Conservation (phyloP, 2,888 invertebrate genomes). For the Alloplasta piceator region DNA sequence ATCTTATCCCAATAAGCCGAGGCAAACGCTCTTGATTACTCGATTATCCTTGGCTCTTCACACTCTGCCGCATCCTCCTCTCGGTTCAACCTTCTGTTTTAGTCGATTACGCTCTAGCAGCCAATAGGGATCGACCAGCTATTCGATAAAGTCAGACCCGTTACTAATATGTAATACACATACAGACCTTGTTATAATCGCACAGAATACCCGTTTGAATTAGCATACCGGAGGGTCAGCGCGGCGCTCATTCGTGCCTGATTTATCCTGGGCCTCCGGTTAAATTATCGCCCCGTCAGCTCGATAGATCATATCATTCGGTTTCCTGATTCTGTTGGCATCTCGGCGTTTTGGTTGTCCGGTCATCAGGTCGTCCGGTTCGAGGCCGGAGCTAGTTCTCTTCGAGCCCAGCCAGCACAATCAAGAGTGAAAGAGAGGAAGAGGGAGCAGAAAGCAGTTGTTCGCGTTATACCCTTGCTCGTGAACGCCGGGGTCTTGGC, state of each 20-base stretch:
- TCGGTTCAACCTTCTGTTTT: too few species aligned
- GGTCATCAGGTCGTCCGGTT: conserved; percentile 58
- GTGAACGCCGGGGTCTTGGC: conserved; percentile 70
- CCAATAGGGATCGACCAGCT: too few species aligned
- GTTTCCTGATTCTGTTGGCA: conserved; percentile 78
- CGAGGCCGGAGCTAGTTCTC: conserved; percentile 21
- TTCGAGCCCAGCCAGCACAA: conserved; percentile 26
- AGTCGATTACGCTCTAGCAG: too few species aligned
- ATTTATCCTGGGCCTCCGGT: conserved; percentile 71
- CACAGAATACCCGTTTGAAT: conserved; percentile 13
- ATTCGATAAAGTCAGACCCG: too few species aligned
- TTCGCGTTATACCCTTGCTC: conserved; percentile 39
- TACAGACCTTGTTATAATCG: too few species aligned
- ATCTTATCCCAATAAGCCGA: too few species aligned
- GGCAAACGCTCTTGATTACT: too few species aligned
- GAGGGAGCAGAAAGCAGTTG: conserved; percentile 40
- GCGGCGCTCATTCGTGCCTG: conserved; percentile 64
- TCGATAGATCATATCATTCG: conserved; percentile 81
- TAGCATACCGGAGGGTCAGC: conserved; percentile 47
- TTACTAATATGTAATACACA: too few species aligned
- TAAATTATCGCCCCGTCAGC: conserved; percentile 78
- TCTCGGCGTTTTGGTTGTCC: conserved; percentile 63
- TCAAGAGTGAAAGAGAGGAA: not conserved
- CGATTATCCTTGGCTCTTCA: too few species aligned
- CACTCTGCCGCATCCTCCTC: too few species aligned